phyloP scores from a whole-genome alignment of 2,113 vertebrate species.

The Sorex fumeus region DNA sequence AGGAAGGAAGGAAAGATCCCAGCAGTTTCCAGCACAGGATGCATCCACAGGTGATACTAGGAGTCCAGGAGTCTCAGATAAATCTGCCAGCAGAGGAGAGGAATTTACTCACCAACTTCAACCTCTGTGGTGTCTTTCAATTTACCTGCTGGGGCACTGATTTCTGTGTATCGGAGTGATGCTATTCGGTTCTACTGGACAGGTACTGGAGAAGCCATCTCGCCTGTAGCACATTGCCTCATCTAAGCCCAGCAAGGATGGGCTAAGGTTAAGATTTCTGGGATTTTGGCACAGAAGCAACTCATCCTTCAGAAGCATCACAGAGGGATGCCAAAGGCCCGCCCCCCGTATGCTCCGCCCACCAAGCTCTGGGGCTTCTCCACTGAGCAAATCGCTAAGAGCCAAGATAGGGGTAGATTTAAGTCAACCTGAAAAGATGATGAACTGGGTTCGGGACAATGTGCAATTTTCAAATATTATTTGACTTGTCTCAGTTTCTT shows the following conservation, averaged over 20 bases:
- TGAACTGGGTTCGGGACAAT: not conserved
- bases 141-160: accelerated
- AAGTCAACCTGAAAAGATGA: not conserved
- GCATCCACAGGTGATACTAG: not conserved
- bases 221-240: not conserved
- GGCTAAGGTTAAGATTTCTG: not conserved
- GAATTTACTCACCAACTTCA: not conserved
- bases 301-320: not conserved
- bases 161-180: not conserved
- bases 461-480: not conserved
- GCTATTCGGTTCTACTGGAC: not conserved
- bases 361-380: not conserved
- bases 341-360: accelerated
- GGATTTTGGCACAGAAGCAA: not conserved
- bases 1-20: not conserved
- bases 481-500: slow-evolving; percentile 12
- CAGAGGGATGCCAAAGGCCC: not conserved
- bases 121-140: not conserved
- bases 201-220: not conserved
- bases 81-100: not conserved
- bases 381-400: not conserved
- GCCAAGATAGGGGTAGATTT: not conserved
- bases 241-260: not conserved
- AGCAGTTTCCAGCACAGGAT: not conserved
- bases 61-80: not conserved